Conservation (phyloP, 1,140 invertebrate genomes). For the Nilaparvata lugens region DNA sequence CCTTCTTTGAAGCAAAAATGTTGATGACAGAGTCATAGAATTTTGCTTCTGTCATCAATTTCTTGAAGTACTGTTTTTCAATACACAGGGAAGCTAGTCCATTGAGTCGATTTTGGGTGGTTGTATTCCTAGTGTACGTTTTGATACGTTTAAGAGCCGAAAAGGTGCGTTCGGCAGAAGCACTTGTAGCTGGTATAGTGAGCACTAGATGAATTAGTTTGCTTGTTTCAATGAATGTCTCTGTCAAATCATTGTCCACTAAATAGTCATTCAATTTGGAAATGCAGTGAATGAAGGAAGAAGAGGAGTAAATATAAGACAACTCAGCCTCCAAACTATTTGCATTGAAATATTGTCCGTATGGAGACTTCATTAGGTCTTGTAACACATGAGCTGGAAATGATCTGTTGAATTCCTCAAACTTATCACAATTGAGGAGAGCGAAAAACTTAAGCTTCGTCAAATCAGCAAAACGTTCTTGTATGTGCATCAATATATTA, state of each 20-base stretch:
- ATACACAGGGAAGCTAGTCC: slow-evolving; percentile 4
- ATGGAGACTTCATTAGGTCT: not conserved
- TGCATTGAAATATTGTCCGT: slow-evolving; percentile 1
- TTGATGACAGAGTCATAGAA: too few relatives aligned
- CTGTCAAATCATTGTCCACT: too few relatives aligned
- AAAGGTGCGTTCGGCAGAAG: not conserved
- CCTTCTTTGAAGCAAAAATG: too few relatives aligned
- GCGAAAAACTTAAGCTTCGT: not conserved
- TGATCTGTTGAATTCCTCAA: too few relatives aligned
- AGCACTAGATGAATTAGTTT: too few relatives aligned
- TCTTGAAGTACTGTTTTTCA: not conserved
- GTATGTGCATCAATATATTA: not conserved
- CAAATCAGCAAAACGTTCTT: not conserved
- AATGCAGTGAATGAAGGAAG: too few relatives aligned
- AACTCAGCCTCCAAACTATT: slow-evolving; percentile 6
- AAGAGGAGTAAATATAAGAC: not conserved
- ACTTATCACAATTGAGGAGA: too few relatives aligned
- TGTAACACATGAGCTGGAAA: not conserved
- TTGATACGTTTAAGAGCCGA: slow-evolving; percentile 11
- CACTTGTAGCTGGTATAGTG: too few relatives aligned
- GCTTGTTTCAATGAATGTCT: too few relatives aligned
- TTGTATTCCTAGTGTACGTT: slow-evolving; percentile 5
- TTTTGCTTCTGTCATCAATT: too few relatives aligned
- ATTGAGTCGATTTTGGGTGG: slow-evolving; percentile 9
- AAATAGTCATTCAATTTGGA: too few relatives aligned